These are phyloP conservation scores for Anolis apletophallus DNA, from an alignment of 2,797 vertebrate species.

Conservation along the genomic window DNA sequence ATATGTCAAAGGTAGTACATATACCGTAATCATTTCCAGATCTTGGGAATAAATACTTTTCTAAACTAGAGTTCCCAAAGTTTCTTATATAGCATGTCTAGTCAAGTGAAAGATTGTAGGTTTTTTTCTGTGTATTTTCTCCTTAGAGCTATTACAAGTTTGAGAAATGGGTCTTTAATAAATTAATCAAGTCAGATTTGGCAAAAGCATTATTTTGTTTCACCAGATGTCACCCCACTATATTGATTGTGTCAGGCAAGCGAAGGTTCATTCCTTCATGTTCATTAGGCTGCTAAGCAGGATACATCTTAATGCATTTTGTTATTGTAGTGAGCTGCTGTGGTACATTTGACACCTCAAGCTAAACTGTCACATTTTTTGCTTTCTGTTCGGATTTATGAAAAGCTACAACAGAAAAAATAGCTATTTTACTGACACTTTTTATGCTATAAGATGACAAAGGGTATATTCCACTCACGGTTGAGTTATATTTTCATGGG, in stretches of 20 bases:
- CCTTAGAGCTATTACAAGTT: conserved; percentile 19
- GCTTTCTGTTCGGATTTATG: conserved; percentile 56
- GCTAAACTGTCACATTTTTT: conserved; percentile 58
- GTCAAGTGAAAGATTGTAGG: background rate
- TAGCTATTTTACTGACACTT: conserved; percentile 52
- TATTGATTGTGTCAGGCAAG: background rate
- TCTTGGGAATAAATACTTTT: background rate
- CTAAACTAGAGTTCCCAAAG: background rate
- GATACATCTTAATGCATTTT: conserved; percentile 25
- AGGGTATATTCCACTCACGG: conserved; percentile 47
- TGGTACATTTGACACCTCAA: conserved; percentile 52
- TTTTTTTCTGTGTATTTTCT: background rate
- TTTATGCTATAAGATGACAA: conserved; percentile 45
- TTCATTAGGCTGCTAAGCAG: conserved; percentile 29
- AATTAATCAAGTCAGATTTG: conserved; percentile 17
- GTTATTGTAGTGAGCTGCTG: conserved; percentile 9
- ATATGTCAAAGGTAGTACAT: background rate
- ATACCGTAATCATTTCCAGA: background rate
- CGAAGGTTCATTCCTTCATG: background rate
- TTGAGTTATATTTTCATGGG: background rate
- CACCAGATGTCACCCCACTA: conserved; percentile 13
- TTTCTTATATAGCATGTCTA: no score
- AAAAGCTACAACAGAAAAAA: conserved; percentile 41
- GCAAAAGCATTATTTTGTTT: conserved; percentile 13
- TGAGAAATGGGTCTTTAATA: background rate